Evolutionary conservation across 2,113 vertebrate species (phyloP), one percentile per base, ranked within the genome.

Genomic region (Oryzias javanicus): DNA sequence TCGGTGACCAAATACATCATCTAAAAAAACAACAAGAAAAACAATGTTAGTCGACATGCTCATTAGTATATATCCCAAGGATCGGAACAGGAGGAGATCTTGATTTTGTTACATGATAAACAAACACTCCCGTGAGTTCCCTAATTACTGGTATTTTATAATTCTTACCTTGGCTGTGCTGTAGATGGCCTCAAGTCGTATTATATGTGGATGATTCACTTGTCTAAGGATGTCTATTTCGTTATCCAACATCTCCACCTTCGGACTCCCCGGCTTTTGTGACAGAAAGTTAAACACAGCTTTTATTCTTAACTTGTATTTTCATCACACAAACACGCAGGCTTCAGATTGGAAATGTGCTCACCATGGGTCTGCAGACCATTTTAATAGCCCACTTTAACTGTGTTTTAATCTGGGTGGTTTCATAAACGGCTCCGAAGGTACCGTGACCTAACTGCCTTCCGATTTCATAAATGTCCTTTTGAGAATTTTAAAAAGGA

Each of bases 1-100:
- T 95, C 93, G 67, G 91, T 93, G 77, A 94, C 92, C 79, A 96
- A 90, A 84, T 91, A 94, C 79, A 90, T 92, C 83, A 79, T 89
- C 93, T 96, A 80, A 61, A 68, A n/a, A 79, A 73, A 86, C 65
- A 46, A 74, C 68, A 27, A 69, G 24, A 56, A 76, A 57, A 76
- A 62, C 25, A 60, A 10, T 67, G 56, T 66, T 44, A 55, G 56
- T 45, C 41, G 44, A 22, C 68, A 22, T 35, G 57, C 40, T 67
- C 41, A 58, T 80, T 27, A 51, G 45, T 46, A 68, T 35, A 41
- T 45, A 64, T 54, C 19, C 42, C 57, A 48, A 46, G 14, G 5
- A 52, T 53, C 7, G 12, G 8, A 12, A 55, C 19, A 48, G 41
- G 13, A 49, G 35, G 24, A 63, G 49, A 63, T 51, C 49, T 59